phyloP scores from a whole-genome alignment of 2,797 vertebrate genomes.

The Rhynchotus rufescens region DNA sequence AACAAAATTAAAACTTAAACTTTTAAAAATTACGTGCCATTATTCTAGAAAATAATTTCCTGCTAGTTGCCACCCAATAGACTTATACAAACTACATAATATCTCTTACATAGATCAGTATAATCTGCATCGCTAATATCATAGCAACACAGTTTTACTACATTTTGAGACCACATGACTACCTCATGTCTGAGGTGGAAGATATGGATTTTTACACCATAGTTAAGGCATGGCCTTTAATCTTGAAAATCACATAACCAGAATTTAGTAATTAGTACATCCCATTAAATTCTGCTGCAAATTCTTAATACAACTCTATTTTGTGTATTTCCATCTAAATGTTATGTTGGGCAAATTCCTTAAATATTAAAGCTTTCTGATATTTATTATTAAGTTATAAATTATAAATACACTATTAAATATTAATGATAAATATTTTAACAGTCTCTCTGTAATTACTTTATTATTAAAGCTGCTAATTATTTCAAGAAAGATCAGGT shows the following conservation, averaged over 20 bases:
- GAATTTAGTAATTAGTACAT: neutral
- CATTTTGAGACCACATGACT: neutral
- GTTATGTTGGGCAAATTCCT: neutral
- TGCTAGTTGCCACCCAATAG: neutral
- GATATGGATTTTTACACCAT: neutral
- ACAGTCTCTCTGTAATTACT: neutral
- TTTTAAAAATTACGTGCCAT: neutral
- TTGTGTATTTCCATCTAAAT: neutral
- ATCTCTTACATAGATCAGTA: neutral
- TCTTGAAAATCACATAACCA: neutral
- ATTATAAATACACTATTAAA: neutral
- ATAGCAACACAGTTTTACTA: neutral
- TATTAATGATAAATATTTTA: neutral
- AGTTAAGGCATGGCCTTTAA: neutral
- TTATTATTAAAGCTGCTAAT: neutral
- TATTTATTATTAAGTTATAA: neutral
- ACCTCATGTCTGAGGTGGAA: accelerated
- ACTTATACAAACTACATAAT: neutral
- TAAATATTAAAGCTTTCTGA: neutral
- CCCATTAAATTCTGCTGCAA: neutral
- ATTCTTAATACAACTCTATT: neutral
- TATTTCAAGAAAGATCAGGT: neutral
- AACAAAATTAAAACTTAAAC: neutral
- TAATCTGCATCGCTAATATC: neutral
- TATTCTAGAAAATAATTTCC: neutral